Conservation (phyloP, 2,888 invertebrate genomes). For the Seladonia tumulorum region DNA sequence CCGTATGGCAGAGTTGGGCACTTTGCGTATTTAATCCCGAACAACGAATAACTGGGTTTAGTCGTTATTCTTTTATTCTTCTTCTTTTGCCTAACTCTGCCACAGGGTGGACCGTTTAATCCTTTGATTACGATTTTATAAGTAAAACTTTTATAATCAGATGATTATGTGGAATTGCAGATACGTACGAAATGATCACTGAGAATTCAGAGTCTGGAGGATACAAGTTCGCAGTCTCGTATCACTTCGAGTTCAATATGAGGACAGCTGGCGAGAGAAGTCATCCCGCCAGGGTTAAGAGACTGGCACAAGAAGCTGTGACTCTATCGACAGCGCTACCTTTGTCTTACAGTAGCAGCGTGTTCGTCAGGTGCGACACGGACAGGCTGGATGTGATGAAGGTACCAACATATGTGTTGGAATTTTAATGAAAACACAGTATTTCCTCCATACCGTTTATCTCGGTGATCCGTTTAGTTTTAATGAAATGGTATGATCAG, state of each 20-base stretch:
- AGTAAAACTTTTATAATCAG: background rate
- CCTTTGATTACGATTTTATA: background rate
- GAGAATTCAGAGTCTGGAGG: slow-evolving; percentile 90
- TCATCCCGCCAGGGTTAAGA: slow-evolving; percentile 94
- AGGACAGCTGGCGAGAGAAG: slow-evolving; percentile 94
- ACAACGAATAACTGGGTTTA: no score
- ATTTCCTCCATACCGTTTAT: background rate
- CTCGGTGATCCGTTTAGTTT: no score
- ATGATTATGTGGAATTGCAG: slow-evolving; percentile 84
- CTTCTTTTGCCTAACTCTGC: no score
- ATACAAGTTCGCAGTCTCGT: slow-evolving; percentile 93
- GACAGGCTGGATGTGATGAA: slow-evolving; percentile 98
- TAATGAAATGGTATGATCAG: no score
- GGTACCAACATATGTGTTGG: slow-evolving; percentile 83
- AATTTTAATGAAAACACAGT: background rate
- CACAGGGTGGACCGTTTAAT: no score
- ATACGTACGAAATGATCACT: slow-evolving; percentile 96
- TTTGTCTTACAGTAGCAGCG: slow-evolving; percentile 96
- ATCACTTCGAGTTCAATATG: slow-evolving; percentile 95
- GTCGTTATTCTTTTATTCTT: no score
- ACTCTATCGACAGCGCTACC: slow-evolving; percentile 96
- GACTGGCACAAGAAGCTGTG: slow-evolving; percentile 97
- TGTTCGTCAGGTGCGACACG: slow-evolving; percentile 97
- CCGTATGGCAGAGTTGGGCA: no score
- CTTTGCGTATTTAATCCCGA: no score